Evolutionary conservation across 2,113 vertebrate species (phyloP).

Genomic region (Fregata magnificens): DNA sequence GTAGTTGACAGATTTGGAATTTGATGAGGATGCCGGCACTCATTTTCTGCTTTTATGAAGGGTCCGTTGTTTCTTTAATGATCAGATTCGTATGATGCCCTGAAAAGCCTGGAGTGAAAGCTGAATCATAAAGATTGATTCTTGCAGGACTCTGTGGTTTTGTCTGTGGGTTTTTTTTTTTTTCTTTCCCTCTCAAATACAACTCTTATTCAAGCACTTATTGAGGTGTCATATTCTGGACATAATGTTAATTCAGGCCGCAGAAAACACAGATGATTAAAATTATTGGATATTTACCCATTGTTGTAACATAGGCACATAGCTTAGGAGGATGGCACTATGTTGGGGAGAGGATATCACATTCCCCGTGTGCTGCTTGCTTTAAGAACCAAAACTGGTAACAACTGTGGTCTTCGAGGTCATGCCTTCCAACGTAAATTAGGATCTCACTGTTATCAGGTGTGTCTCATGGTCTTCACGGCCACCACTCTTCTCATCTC

Average conservation of each 20-base stretch:
- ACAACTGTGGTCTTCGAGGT: neutral
- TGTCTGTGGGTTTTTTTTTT: neutral
- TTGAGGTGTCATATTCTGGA: neutral
- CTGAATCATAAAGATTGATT: neutral
- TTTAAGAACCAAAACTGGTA: neutral
- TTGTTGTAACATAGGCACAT: neutral
- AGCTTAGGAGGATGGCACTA: neutral
- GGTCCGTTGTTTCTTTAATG: neutral
- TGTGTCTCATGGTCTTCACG: neutral
- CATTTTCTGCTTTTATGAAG: neutral
- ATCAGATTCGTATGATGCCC: neutral
- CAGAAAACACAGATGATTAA: neutral
- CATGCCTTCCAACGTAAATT: rapidly evolving
- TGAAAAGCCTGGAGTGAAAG: neutral
- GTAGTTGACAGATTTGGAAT: neutral
- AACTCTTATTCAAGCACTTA: neutral
- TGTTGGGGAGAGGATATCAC: neutral
- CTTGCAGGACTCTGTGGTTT: neutral
- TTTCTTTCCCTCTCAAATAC: neutral
- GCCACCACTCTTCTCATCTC: neutral
- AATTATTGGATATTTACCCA: neutral
- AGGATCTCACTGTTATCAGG: neutral
- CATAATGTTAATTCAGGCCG: neutral
- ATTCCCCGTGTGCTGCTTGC: neutral
- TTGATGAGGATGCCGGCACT: neutral